Evolutionary conservation across 2,113 vertebrate genomes (phyloP).

Genomic region (Globicephala melas): DNA sequence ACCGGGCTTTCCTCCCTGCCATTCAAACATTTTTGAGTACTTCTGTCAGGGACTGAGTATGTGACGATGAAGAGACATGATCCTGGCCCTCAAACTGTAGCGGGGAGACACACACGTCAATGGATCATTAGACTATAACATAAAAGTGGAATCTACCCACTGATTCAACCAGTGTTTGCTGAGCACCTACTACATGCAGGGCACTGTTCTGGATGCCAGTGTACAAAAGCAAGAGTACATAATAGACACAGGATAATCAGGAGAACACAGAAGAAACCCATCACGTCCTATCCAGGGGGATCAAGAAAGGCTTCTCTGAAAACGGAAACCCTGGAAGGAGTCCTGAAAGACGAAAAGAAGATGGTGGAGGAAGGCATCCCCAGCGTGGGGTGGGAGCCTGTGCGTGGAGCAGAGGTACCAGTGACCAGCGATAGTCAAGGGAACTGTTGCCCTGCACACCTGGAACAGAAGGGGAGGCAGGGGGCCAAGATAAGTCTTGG

Average conservation of each 20-base stretch:
- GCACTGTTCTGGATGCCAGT: not conserved
- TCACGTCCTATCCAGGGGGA: not conserved
- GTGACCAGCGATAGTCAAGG: not conserved
- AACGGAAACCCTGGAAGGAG: not conserved
- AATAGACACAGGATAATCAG: accelerated
- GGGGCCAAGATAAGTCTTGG: not conserved
- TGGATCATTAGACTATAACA: not conserved
- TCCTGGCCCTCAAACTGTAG: not conserved
- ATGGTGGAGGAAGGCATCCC: not conserved
- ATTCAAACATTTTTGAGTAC: not conserved
- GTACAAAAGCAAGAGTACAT: not conserved
- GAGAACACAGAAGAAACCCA: not conserved
- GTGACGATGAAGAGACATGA: not conserved
- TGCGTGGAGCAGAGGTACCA: not conserved
- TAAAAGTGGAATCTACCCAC: not conserved
- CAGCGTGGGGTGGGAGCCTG: not conserved
- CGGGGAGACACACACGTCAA: not conserved
- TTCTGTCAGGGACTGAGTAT: not conserved
- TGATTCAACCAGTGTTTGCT: not conserved
- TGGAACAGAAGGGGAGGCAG: not conserved
- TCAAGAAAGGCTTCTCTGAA: not conserved
- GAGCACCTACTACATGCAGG: not conserved
- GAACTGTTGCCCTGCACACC: too few relatives aligned
- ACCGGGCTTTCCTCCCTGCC: not conserved
- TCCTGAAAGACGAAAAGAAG: not conserved